These are phyloP conservation scores for Denticeps clupeoides DNA, from an alignment of 2,797 vertebrate genomes.

Conservation along the genomic window DNA sequence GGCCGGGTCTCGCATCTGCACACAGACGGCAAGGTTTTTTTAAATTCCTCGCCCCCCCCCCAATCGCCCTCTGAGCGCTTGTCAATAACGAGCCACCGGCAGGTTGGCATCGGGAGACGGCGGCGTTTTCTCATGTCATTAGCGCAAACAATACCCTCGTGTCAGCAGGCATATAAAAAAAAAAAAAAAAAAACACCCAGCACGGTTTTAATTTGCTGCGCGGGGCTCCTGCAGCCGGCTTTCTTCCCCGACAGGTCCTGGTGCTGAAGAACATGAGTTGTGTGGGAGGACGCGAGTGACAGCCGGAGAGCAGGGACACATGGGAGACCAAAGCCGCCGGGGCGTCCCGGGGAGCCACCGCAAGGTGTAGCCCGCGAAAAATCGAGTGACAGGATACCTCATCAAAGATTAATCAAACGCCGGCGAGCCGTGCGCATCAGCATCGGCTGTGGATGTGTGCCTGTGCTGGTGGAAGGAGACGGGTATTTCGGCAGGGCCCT, in stretches of 20 bases:
- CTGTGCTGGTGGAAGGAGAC: not conserved
- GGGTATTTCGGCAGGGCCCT: not conserved
- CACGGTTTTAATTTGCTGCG: not conserved
- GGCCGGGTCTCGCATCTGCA: not conserved
- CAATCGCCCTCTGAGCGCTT: not conserved
- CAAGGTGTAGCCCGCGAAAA: no score
- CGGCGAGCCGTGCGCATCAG: conserved; percentile 4
- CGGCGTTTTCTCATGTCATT: conserved; percentile 1
- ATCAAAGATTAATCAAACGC: conserved; percentile 30
- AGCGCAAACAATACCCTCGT: not conserved
- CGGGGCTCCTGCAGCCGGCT: not conserved
- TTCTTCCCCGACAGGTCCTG: not conserved
- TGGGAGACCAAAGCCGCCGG: not conserved
- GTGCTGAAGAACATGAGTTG: no score
- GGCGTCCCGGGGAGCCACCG: conserved; percentile 2
- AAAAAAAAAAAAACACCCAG: no score
- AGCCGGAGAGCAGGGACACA: not conserved
- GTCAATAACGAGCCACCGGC: not conserved
- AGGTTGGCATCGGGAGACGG: not conserved
- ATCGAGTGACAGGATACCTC: no score
- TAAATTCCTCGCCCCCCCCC: no score
- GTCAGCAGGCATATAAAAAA: not conserved
- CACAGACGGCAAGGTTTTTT: not conserved
- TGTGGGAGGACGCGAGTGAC: not conserved
- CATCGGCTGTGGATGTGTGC: conserved; percentile 11